Conservation (phyloP, 2,888 invertebrate species). For the Tuberolachnus salignus region DNA sequence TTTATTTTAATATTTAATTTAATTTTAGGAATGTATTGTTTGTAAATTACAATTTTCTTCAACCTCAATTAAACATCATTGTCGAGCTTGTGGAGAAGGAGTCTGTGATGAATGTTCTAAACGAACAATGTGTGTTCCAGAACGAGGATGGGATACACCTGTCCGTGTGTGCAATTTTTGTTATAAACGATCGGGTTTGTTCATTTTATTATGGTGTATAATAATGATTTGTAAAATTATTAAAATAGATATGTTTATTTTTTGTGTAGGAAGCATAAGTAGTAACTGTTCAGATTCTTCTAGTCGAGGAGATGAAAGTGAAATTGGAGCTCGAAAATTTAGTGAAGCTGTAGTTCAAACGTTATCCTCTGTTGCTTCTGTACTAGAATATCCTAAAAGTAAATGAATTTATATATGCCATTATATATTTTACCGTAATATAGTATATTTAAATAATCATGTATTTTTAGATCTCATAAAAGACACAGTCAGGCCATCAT, state of each 20-base stretch:
- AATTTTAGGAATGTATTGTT: constrained; percentile 69
- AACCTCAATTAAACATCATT: constrained; percentile 73
- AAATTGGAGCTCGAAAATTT: constrained; percentile 69
- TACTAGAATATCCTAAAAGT: constrained; percentile 77
- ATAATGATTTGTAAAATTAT: not conserved
- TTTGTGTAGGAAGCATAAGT: constrained; percentile 35
- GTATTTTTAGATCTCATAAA: constrained; percentile 69
- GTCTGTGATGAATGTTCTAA: constrained; percentile 77
- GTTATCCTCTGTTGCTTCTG: constrained; percentile 72
- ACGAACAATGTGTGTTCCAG: constrained; percentile 72
- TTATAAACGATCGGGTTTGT: constrained; percentile 61
- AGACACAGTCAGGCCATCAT: constrained; percentile 75
- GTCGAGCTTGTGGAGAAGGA: constrained; percentile 79
- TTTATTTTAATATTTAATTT: constrained; percentile 32
- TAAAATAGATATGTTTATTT: constrained; percentile 12
- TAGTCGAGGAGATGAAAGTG: constrained; percentile 60
- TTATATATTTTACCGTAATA: not conserved
- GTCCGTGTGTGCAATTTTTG: constrained; percentile 79
- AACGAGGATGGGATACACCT: constrained; percentile 73
- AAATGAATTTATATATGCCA: constrained; percentile 58
- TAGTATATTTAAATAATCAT: constrained; percentile 20
- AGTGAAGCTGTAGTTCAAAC: constrained; percentile 78
- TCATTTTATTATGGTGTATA: not conserved
- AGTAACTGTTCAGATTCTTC: constrained; percentile 51
- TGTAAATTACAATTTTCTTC: constrained; percentile 69